Evolutionary conservation across 2,888 invertebrate genomes (phyloP), one percentile per base, ranked within the genome.

Genomic region (Pyralis farinalis): DNA sequence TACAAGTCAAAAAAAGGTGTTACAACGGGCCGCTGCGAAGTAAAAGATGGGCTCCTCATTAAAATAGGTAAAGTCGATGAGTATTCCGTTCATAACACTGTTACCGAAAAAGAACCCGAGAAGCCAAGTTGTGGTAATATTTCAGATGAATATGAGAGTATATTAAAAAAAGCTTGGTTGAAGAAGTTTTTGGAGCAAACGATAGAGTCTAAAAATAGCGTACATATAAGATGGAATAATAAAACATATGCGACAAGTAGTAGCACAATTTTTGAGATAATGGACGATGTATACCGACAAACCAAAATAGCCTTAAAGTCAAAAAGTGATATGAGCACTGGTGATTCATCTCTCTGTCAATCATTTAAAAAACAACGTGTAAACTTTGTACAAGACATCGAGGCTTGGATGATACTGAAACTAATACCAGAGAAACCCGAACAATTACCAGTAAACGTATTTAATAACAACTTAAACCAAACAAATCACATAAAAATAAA

Each of bases 321-420:
- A 4, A 65, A 58, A 58, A 83, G 78, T 43, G 74, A 83, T 44
- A 47, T 71, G 0, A 64, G 67, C 8, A 58, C 67, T 1, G 58
- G 52, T 1, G 64, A 63, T n/a, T 66, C 70, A 0, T 64, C 67
- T 3, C 61, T 56, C 34, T 63, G 57, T 10, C 63, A 54, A 40
- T 58, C 64, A 1, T 46, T 56, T 30, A 54, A 47, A 11, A 65
- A 55, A 31, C 72, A 69, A 12, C 58, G 57, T 30, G 66, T 71
- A 0, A 71, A 74, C 42, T 81, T 76, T 35, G 53, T 69, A n/a
- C 68, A 72, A 46, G 64, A 75, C 25, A 60, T 85, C 42, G 67
- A 84, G 67, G 79, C 84, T 1, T 86, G 80, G 76, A 83, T 86
- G 84, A 59, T 85, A 25, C 74, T 81, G 10, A 64, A 63, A 42